Evolutionary conservation across 2,888 invertebrate species (phyloP).

Genomic region (Eueremaeus valkanovi): DNA sequence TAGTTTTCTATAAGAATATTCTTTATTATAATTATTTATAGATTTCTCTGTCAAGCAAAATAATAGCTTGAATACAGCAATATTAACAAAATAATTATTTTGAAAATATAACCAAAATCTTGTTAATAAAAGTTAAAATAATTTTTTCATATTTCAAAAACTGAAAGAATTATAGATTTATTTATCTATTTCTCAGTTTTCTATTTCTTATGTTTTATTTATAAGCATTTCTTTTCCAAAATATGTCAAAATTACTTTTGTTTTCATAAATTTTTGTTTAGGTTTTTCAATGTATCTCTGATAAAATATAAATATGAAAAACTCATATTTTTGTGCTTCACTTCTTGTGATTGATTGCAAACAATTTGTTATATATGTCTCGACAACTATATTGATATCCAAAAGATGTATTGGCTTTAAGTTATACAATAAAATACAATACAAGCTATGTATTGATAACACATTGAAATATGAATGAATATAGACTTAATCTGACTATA

Average conservation of each 20-base stretch:
- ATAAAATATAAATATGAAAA: neutral
- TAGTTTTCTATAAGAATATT: too few relatives aligned
- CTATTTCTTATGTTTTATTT: neutral
- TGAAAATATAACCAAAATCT: too few relatives aligned
- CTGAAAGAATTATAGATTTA: too few relatives aligned
- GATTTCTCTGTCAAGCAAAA: too few relatives aligned
- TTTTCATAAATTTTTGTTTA: neutral
- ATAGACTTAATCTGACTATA: too few relatives aligned
- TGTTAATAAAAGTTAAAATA: too few relatives aligned
- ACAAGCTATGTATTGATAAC: neutral
- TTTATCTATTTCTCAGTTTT: too few relatives aligned
- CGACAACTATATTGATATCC: neutral
- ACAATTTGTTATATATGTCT: conserved; percentile 31
- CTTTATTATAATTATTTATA: too few relatives aligned
- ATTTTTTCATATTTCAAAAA: too few relatives aligned
- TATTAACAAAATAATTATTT: too few relatives aligned
- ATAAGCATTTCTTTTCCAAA: neutral
- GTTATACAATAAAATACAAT: conserved; percentile 3
- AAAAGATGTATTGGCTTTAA: conserved; percentile 19
- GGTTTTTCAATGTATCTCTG: neutral
- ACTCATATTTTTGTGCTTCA: neutral
- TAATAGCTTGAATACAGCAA: too few relatives aligned
- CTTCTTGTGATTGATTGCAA: conserved; percentile 26
- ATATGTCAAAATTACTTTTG: neutral
- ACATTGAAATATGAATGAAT: neutral